These are phyloP conservation scores for Pantherophis alleghaniensis DNA, from an alignment of 2,797 vertebrate genomes.

Conservation along the genomic window DNA sequence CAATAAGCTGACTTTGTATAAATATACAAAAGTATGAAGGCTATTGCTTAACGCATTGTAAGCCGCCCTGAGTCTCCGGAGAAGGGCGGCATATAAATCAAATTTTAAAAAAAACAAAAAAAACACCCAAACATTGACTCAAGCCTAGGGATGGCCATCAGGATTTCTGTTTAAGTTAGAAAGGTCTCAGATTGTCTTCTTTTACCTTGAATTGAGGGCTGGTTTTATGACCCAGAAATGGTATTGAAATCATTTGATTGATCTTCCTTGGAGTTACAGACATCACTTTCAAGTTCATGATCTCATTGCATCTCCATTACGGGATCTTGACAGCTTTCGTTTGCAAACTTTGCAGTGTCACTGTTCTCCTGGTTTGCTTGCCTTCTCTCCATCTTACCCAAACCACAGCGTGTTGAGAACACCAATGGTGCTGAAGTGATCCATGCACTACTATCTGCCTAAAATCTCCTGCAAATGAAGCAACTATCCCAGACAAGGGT, in stretches of 20 bases:
- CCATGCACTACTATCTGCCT: background rate
- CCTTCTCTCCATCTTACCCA: background rate
- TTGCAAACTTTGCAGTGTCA: slow-evolving; percentile 21
- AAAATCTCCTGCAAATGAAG: background rate
- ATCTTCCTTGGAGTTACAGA: background rate
- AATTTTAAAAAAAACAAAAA: too few relatives aligned
- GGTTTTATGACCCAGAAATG: background rate
- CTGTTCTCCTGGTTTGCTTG: background rate
- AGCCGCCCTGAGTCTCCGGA: too few relatives aligned
- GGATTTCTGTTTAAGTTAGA: background rate
- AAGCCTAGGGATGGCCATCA: background rate
- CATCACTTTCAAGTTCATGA: slow-evolving; percentile 1
- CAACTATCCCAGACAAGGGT: too few relatives aligned
- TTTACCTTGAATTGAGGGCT: slow-evolving; percentile 4
- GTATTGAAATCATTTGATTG: background rate
- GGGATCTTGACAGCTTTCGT: background rate
- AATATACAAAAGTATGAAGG: too few relatives aligned
- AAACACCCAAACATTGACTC: background rate
- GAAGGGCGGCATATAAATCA: too few relatives aligned
- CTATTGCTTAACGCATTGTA: too few relatives aligned
- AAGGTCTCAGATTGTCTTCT: background rate
- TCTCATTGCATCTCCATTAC: slow-evolving; percentile 24
- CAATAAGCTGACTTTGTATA: too few relatives aligned
- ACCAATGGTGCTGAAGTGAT: background rate
- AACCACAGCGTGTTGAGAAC: background rate